Conservation (phyloP, 2,888 invertebrate genomes). For the Dolomedes plantarius region DNA sequence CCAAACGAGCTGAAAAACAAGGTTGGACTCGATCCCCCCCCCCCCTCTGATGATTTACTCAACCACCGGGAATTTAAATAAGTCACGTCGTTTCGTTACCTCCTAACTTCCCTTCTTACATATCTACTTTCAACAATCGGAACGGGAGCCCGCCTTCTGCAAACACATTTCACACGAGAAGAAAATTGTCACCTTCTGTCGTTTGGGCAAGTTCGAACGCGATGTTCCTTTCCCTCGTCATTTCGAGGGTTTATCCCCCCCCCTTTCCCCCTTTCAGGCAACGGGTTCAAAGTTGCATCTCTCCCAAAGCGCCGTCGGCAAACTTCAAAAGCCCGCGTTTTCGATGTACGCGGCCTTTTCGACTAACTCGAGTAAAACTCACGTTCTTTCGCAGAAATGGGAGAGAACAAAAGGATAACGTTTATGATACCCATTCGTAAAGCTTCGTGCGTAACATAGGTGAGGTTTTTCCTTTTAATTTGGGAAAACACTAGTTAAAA, state of each 20-base stretch:
- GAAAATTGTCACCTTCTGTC: not conserved
- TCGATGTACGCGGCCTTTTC: not conserved
- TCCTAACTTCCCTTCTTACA: too few species aligned
- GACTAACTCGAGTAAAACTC: not conserved
- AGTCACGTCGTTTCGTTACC: too few species aligned
- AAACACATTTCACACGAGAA: not conserved
- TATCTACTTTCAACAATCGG: too few species aligned
- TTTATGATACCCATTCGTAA: too few species aligned
- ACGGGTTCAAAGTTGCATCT: not conserved
- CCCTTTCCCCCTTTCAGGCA: not conserved
- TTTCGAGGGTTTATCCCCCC: too few species aligned
- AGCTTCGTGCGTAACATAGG: too few species aligned
- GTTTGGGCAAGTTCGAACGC: not conserved
- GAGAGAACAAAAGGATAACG: not conserved
- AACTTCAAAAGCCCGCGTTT: constrained; percentile 5
- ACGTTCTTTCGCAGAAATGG: not conserved
- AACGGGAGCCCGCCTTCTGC: not conserved
- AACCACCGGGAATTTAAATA: too few species aligned
- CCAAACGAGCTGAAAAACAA: too few species aligned
- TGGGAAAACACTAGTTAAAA: too few species aligned
- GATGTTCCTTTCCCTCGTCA: not conserved
- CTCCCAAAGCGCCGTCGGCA: not conserved
- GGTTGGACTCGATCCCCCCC: too few species aligned
- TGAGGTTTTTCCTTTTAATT: too few species aligned
- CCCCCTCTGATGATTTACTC: too few species aligned